phyloP scores from a whole-genome alignment of 1,140 invertebrate genomes.

The Pachyrhynchus sulphureomaculatus region DNA sequence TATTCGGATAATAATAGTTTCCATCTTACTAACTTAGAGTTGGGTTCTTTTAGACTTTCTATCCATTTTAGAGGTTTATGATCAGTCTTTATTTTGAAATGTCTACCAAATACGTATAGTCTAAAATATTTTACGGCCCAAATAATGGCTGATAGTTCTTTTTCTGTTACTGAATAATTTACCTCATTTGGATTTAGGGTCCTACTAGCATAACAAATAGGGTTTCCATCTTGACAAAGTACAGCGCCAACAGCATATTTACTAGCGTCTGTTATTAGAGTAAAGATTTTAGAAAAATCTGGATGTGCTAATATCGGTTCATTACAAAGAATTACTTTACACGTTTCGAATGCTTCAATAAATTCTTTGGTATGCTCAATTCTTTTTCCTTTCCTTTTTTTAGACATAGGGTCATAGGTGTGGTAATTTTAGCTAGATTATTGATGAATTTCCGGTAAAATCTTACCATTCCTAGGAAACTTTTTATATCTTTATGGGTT shows the following conservation, averaged over 20 bases:
- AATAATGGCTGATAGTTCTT: too few relatives aligned
- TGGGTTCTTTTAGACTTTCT: constrained; percentile 19
- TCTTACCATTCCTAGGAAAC: constrained; percentile 33
- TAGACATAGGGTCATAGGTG: constrained; percentile 17
- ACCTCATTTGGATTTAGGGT: not conserved
- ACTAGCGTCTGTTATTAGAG: constrained; percentile 32
- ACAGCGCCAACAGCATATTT: constrained; percentile 11
- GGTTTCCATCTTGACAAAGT: constrained; percentile 10
- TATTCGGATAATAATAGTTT: constrained; percentile 19
- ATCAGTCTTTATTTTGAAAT: constrained; percentile 45
- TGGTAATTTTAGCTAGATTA: constrained; percentile 26
- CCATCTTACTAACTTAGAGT: constrained; percentile 20
- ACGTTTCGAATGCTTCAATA: constrained; percentile 2
- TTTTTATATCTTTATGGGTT: constrained; percentile 32
- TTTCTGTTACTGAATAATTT: not conserved
- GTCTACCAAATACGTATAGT: constrained; percentile 35
- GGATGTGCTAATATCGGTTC: constrained; percentile 26
- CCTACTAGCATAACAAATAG: not conserved
- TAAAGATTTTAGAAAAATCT: constrained; percentile 37
- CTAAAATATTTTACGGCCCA: constrained; percentile 27
- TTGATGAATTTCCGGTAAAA: constrained; percentile 35
- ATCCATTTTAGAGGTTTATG: constrained; percentile 26
- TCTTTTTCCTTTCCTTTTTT: constrained; percentile 17
- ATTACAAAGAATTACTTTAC: constrained; percentile 14
- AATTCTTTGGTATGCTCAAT: not conserved